These are phyloP conservation scores for Drosophila punjabiensis DNA, from an alignment of 1,140 invertebrate genomes.

Conservation along the genomic window DNA sequence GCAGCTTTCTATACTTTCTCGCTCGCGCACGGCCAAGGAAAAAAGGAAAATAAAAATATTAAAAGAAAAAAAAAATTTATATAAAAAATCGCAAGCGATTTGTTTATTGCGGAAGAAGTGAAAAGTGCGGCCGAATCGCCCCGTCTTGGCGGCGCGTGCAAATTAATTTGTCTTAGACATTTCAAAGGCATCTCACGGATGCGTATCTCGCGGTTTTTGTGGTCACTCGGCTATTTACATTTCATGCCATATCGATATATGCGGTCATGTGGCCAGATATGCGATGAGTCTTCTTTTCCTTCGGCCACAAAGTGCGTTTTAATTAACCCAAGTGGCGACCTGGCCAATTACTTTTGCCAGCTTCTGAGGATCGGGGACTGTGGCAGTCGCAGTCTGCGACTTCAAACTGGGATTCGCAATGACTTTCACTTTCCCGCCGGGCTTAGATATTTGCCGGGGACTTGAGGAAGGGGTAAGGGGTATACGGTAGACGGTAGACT, in stretches of 20 bases:
- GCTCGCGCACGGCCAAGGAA: slow-evolving; percentile 29
- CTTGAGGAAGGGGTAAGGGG: background rate
- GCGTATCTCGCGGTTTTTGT: slow-evolving; percentile 72
- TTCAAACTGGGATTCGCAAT: slow-evolving; percentile 58
- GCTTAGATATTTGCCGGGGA: slow-evolving; percentile 12
- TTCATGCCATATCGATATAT: slow-evolving; percentile 52
- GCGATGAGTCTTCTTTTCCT: slow-evolving; percentile 21
- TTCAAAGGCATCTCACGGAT: slow-evolving; percentile 82
- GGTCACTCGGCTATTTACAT: slow-evolving; percentile 76
- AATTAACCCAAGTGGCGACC: slow-evolving; percentile 63
- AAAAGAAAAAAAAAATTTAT: background rate
- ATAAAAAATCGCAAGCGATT: slow-evolving; percentile 56
- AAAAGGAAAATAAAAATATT: background rate
- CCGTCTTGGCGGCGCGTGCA: slow-evolving; percentile 24
- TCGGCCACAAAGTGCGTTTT: slow-evolving; percentile 63
- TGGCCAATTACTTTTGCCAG: slow-evolving; percentile 64
- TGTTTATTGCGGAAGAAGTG: slow-evolving; percentile 78
- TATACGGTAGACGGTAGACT: background rate
- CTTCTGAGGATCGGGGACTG: slow-evolving; percentile 32
- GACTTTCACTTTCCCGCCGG: slow-evolving; percentile 73
- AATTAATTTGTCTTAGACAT: slow-evolving; percentile 63
- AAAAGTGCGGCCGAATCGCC: slow-evolving; percentile 59
- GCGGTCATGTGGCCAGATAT: slow-evolving; percentile 28
- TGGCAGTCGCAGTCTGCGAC: slow-evolving; percentile 3
- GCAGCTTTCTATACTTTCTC: slow-evolving; percentile 77